Evolutionary conservation across 2,888 invertebrate species (phyloP).

Genomic region (Xestia rhomboidea): DNA sequence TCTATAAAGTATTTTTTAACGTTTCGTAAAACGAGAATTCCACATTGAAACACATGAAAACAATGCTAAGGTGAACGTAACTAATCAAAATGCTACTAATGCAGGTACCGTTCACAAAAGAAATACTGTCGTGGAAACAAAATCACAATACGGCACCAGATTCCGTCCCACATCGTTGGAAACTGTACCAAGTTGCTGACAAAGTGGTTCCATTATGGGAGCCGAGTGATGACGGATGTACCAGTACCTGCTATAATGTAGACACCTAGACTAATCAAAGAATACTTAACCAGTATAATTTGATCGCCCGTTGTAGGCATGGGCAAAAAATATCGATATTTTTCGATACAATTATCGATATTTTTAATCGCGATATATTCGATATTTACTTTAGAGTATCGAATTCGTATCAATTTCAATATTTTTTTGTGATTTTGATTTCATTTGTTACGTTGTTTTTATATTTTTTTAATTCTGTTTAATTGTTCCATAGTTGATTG

Average conservation of each 20-base stretch:
- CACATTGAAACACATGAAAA: conserved; percentile 1
- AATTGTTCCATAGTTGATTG: too few species aligned
- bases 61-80: conserved; percentile 11
- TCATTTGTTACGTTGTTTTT: too few species aligned
- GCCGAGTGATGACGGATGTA: conserved; percentile 47
- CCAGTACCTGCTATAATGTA: background rate
- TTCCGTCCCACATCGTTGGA: conserved; percentile 74
- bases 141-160: conserved; percentile 70
- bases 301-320: background rate
- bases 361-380: too few species aligned
- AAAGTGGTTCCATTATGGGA: conserved; percentile 74
- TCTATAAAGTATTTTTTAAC: background rate
- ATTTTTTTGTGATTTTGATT: too few species aligned
- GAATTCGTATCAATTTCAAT: too few species aligned
- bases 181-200: conserved; percentile 67
- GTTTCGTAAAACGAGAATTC: background rate
- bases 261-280: background rate
- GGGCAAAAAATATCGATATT: too few species aligned
- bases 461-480: too few species aligned
- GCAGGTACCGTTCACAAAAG: conserved; percentile 53
- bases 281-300: background rate
- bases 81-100: conserved; percentile 39
- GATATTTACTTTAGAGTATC: too few species aligned
- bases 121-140: conserved; percentile 65
- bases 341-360: too few species aligned